phyloP scores from a whole-genome alignment of 64 coral and sea anemone species.

The Stylophora pistillata region DNA sequence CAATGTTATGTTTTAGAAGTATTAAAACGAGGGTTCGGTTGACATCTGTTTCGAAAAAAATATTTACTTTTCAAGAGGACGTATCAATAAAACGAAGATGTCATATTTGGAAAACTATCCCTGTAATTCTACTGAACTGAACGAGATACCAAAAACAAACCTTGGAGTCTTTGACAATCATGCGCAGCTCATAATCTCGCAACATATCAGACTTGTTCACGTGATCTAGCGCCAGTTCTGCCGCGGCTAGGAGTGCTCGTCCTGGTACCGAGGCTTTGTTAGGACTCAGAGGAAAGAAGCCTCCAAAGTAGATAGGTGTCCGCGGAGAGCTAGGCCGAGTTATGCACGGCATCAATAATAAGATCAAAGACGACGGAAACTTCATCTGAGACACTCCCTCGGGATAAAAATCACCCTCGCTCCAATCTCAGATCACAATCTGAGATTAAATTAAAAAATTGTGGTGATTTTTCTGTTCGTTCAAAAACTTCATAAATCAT shows the following conservation, averaged over 20 bases:
- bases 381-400: background rate
- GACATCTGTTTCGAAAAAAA: too few species aligned
- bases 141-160: constrained; percentile 13
- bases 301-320: constrained; percentile 67
- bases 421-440: background rate
- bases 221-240: constrained; percentile 73
- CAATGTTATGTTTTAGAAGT: too few species aligned
- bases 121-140: too few species aligned
- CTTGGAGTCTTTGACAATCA: constrained; percentile 88
- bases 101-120: too few species aligned
- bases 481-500: background rate
- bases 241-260: constrained; percentile 52
- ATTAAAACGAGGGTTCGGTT: too few species aligned
- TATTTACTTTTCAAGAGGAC: too few species aligned
- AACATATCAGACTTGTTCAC: constrained; percentile 73
- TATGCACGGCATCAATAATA: background rate
- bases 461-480: background rate
- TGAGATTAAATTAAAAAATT: background rate
- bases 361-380: background rate
- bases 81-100: too few species aligned
- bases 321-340: background rate
- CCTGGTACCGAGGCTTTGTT: constrained; percentile 94
- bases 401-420: background rate
- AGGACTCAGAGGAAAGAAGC: constrained; percentile 86
- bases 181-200: constrained; percentile 60